phyloP scores from a whole-genome alignment of 2,113 vertebrate genomes.

The Marmota flaviventris region DNA sequence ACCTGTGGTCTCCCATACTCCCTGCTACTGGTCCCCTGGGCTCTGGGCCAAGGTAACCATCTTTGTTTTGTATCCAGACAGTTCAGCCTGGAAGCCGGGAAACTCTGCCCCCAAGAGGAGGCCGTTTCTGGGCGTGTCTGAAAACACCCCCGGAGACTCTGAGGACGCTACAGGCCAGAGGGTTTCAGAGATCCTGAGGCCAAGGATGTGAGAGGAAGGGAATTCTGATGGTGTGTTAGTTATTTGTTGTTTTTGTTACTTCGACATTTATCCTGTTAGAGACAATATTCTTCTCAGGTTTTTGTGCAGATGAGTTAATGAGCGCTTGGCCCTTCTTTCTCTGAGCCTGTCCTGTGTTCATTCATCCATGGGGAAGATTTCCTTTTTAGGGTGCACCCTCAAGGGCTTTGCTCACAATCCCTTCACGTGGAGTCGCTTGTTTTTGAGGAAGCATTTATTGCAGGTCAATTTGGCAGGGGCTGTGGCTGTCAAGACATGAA shows the following conservation, averaged over 20 bases:
- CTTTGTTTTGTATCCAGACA: background rate
- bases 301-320: conserved; percentile 29
- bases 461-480: conserved; percentile 51
- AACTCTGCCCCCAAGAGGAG: background rate
- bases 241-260: background rate
- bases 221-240: background rate
- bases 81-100: background rate
- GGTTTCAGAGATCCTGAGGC: background rate
- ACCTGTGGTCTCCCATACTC: background rate
- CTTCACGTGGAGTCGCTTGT: conserved; percentile 23
- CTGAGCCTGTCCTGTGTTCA: background rate
- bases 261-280: background rate
- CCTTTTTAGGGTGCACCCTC: conserved; percentile 48
- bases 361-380: background rate
- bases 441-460: conserved; percentile 1
- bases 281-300: background rate
- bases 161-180: background rate
- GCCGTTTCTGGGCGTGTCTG: background rate
- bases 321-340: background rate
- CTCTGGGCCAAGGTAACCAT: background rate
- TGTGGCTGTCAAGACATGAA: fast-evolving
- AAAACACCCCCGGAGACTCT: background rate
- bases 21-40: background rate
- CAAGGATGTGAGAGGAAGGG: fast-evolving
- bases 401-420: conserved; percentile 65